phyloP scores from a whole-genome alignment of 2,113 vertebrate genomes.

The Triplophysa rosa region DNA sequence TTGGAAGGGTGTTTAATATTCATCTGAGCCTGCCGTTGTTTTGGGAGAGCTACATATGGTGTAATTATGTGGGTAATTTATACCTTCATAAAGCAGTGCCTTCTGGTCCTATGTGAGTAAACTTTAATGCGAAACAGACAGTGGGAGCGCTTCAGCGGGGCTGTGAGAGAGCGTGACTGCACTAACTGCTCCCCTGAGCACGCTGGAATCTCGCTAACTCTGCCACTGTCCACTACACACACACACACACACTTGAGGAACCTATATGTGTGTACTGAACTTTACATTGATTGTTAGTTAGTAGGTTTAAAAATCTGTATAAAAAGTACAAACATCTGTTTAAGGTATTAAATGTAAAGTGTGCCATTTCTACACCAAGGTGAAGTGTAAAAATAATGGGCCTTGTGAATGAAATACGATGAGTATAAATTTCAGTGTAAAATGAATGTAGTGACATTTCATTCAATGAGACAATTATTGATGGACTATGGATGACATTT shows the following conservation, averaged over 20 bases:
- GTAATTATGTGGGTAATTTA: constrained; percentile 74
- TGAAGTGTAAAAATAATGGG: not conserved
- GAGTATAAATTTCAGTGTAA: constrained; percentile 1
- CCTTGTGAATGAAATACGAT: not conserved
- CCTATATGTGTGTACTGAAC: constrained; percentile 43
- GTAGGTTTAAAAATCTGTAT: not conserved
- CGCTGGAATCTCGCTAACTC: constrained; percentile 54
- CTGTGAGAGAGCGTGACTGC: constrained; percentile 62
- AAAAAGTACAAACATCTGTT: not conserved
- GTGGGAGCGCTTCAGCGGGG: constrained; percentile 61
- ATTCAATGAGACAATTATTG: too few species aligned
- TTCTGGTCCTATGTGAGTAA: constrained; percentile 67
- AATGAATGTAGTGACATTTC: not conserved
- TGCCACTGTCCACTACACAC: constrained; percentile 47
- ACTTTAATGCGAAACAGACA: constrained; percentile 70
- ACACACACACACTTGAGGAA: not conserved
- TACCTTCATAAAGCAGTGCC: constrained; percentile 72
- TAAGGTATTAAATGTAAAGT: constrained; percentile 7
- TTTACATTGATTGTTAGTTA: not conserved
- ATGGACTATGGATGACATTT: too few species aligned
- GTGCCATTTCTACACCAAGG: not conserved
- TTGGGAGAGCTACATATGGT: constrained; percentile 71
- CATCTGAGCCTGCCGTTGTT: constrained; percentile 69
- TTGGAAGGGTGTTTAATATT: constrained; percentile 66
- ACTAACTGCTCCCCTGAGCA: constrained; percentile 65